These are phyloP conservation scores for Dendrolimus houi DNA, from an alignment of 2,888 invertebrate species.

Conservation along the genomic window DNA sequence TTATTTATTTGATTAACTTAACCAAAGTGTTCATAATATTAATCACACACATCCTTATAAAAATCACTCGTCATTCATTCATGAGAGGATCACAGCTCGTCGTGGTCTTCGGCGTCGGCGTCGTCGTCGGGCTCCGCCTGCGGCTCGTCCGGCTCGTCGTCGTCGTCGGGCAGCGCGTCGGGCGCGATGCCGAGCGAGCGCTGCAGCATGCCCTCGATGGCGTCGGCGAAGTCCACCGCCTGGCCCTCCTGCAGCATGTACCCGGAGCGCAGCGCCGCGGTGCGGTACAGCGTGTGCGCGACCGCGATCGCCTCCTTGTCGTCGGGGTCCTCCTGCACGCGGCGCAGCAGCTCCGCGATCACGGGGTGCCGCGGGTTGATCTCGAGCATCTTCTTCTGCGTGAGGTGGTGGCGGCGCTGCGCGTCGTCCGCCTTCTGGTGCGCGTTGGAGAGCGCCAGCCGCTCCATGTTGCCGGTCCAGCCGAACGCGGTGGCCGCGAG, in stretches of 20 bases:
- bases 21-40: background rate
- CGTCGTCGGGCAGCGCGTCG: slow-evolving; percentile 74
- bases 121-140: slow-evolving; percentile 16
- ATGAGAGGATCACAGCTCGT: slow-evolving; percentile 15
- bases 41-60: background rate
- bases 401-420: slow-evolving; percentile 90
- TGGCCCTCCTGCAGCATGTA: slow-evolving; percentile 83
- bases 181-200: slow-evolving; percentile 85
- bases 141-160: slow-evolving; percentile 18
- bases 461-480: slow-evolving; percentile 99
- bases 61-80: background rate
- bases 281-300: slow-evolving; percentile 92
- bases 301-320: slow-evolving; percentile 73
- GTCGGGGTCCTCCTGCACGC: slow-evolving; percentile 68
- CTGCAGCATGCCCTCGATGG: slow-evolving; percentile 93
- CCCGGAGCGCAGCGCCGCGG: slow-evolving; percentile 89
- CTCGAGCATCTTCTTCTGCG: slow-evolving; percentile 97
- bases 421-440: slow-evolving; percentile 96
- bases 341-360: slow-evolving; percentile 89
- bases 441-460: slow-evolving; percentile 95
- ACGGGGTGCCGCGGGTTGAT: slow-evolving; percentile 98
- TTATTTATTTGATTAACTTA: background rate
- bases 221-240: slow-evolving; percentile 88
- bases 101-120: slow-evolving; percentile 16
- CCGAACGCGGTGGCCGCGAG: slow-evolving; percentile 97